phyloP scores from a whole-genome alignment of 1,140 invertebrate species.

The Cheumatopsyche charites region DNA sequence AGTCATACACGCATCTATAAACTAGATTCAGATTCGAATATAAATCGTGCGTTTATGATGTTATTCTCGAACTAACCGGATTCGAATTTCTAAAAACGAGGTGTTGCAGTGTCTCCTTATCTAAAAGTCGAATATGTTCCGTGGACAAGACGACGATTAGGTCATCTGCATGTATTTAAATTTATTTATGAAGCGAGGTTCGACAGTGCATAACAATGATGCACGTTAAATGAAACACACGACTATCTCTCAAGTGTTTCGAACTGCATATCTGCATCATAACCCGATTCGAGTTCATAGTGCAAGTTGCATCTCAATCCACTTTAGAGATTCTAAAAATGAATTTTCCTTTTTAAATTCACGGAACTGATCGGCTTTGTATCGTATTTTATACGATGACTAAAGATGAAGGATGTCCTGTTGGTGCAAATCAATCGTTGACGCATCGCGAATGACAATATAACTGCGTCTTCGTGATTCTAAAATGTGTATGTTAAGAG shows the following conservation, averaged over 20 bases:
- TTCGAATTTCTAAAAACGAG: background rate
- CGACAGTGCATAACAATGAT: slow-evolving; percentile 32
- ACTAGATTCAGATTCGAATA: too few relatives aligned
- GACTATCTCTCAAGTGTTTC: slow-evolving; percentile 23
- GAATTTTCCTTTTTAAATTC: too few relatives aligned
- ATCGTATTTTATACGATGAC: too few relatives aligned
- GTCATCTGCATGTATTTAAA: slow-evolving; percentile 20
- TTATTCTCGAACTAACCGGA: background rate
- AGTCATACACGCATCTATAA: too few relatives aligned
- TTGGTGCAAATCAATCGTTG: too few relatives aligned
- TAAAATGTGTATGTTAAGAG: too few relatives aligned
- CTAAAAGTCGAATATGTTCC: background rate
- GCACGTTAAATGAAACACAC: slow-evolving; percentile 24
- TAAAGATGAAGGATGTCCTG: too few relatives aligned
- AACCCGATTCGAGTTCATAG: slow-evolving; percentile 13
- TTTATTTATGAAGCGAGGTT: slow-evolving; percentile 29
- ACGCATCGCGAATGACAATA: too few relatives aligned
- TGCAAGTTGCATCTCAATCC: slow-evolving; percentile 25
- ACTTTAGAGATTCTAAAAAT: too few relatives aligned
- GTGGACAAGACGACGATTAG: slow-evolving; percentile 13
- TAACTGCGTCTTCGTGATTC: too few relatives aligned
- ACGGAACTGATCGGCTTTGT: too few relatives aligned
- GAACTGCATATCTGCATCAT: slow-evolving; percentile 22
- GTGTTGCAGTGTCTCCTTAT: background rate
- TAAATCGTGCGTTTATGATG: background rate